Percentiles rank a stretch among this genome's conserved stretches.
Conservation (phyloP, 2,888 invertebrate species). For the Erannis defoliaria region DNA sequence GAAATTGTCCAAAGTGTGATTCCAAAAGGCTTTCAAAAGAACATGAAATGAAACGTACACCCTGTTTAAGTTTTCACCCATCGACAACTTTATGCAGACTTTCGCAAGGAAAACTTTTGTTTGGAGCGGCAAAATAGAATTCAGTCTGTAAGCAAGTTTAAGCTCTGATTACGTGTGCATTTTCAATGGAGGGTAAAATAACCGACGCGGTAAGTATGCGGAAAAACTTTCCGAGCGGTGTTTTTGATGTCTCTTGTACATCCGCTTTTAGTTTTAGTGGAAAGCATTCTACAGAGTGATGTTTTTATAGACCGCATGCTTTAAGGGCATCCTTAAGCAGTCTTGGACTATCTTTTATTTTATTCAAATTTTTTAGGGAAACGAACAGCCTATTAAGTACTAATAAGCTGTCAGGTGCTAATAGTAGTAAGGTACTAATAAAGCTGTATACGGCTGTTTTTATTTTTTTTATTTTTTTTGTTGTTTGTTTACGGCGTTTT, state of each 20-base stretch:
- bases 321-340: too few species aligned
- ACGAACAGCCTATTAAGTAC: too few species aligned
- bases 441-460: too few species aligned
- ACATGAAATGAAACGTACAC: neutral
- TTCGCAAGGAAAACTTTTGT: constrained; percentile 20
- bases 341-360: too few species aligned
- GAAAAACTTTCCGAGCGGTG: constrained; percentile 5
- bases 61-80: constrained; percentile 8
- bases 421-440: too few species aligned
- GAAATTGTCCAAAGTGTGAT: neutral
- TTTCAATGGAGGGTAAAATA: constrained; percentile 24
- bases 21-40: neutral
- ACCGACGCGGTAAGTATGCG: constrained; percentile 11
- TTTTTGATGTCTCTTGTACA: constrained; percentile 14
- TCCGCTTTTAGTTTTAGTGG: neutral
- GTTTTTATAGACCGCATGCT: too few species aligned
- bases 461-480: too few species aligned
- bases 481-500: too few species aligned
- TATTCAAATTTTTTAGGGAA: too few species aligned
- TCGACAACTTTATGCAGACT: constrained; percentile 11
- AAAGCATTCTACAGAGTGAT: neutral
- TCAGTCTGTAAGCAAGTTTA: constrained; percentile 13
- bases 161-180: constrained; percentile 20
- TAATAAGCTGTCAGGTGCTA: too few species aligned
- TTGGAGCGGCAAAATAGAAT: constrained; percentile 17